phyloP scores from a whole-genome alignment of 2,113 vertebrate genomes.

The human (Homo sapiens) region GRCh38 chr13:50460001-50460500 shows the following conservation, averaged over 20 bases:
- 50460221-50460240: neutral
- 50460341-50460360: constrained; percentile 6
- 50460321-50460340: neutral
- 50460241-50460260: neutral
- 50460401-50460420: constrained; percentile 49
- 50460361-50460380: constrained; percentile 19
- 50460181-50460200: neutral
- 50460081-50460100: neutral
- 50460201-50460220: neutral
- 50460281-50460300: constrained; percentile 18
- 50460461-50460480: constrained; percentile 12
- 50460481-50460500: neutral
- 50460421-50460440: constrained; percentile 32
- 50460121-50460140: neutral
- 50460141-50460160: neutral
- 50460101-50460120: neutral
- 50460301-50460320: neutral
- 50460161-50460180: neutral
- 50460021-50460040: neutral
- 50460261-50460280: neutral
- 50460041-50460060: neutral
- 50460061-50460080: neutral
- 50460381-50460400: constrained; percentile 36
- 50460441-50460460: neutral
- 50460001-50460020: neutral